Evolutionary conservation across 1,140 invertebrate genomes (phyloP).

Genomic region (Drosophila ogumai): DNA sequence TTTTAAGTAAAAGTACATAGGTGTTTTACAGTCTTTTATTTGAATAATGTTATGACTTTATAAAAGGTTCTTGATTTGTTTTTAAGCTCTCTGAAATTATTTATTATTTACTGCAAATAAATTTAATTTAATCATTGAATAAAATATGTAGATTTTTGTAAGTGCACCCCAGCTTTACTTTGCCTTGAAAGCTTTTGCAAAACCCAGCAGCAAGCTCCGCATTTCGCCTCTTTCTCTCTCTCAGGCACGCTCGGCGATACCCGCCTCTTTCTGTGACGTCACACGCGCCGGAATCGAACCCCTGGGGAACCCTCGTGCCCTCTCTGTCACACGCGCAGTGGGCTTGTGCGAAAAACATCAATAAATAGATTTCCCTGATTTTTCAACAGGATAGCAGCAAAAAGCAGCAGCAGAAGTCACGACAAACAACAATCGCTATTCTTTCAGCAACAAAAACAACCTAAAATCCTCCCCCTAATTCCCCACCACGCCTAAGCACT

Average conservation of each 20-base stretch:
- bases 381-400: conserved; percentile 84
- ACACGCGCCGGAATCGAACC: conserved; percentile 20
- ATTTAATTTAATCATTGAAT: neutral
- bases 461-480: conserved; percentile 13
- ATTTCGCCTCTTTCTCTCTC: conserved; percentile 3
- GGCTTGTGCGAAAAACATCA: conserved; percentile 74
- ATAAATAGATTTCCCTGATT: conserved; percentile 85
- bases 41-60: neutral
- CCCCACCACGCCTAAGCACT: conserved; percentile 18
- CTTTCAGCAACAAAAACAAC: conserved; percentile 9
- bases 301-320: conserved; percentile 23
- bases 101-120: too few relatives aligned
- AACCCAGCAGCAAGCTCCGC: conserved; percentile 16
- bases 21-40: too few relatives aligned
- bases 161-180: conserved; percentile 14
- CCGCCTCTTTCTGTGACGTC: conserved; percentile 28
- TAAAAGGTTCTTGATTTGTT: too few relatives aligned
- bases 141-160: neutral
- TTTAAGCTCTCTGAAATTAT: neutral
- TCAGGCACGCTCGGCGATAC: neutral
- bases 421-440: conserved; percentile 22
- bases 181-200: conserved; percentile 18
- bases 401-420: conserved; percentile 6
- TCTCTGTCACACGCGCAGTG: conserved; percentile 19
- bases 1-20: too few relatives aligned